Conservation (phyloP, 1,140 invertebrate species). For the Drosophila serrata region DNA sequence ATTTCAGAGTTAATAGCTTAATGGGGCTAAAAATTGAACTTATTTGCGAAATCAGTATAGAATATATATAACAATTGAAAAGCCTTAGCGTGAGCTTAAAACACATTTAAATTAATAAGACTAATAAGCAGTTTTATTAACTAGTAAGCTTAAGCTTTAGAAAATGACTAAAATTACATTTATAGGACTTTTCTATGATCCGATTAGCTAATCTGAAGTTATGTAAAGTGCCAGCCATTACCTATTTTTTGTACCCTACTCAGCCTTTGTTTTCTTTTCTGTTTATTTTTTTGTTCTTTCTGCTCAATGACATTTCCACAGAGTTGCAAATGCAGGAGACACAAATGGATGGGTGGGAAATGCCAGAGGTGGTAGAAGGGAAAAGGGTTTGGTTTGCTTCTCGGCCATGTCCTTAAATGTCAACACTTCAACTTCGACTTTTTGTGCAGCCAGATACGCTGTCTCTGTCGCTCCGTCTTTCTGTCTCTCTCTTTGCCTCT, state of each 20-base stretch:
- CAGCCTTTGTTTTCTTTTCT: neutral
- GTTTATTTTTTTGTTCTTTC: neutral
- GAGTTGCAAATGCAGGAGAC: constrained; percentile 49
- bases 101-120: neutral
- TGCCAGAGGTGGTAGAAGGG: constrained; percentile 1
- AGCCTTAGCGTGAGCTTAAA: neutral
- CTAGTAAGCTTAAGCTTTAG: too few relatives aligned
- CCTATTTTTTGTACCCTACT: neutral
- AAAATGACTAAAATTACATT: neutral
- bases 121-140: accelerated
- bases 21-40: too few relatives aligned
- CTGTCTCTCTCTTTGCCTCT: constrained; percentile 1
- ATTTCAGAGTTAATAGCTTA: too few relatives aligned
- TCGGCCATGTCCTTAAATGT: constrained; percentile 69
- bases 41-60: too few relatives aligned
- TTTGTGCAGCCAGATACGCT: constrained; percentile 54
- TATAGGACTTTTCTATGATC: neutral
- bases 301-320: constrained; percentile 64
- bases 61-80: too few relatives aligned
- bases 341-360: constrained; percentile 25
- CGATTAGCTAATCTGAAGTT: constrained; percentile 15
- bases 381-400: neutral
- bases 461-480: neutral
- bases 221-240: constrained; percentile 5
- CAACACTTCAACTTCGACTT: constrained; percentile 83